A percentile compares a stretch with the other conserved stretches of the same genome.
Conservation (phyloP, 2,888 invertebrate genomes). For the Abscondita cerata region DNA sequence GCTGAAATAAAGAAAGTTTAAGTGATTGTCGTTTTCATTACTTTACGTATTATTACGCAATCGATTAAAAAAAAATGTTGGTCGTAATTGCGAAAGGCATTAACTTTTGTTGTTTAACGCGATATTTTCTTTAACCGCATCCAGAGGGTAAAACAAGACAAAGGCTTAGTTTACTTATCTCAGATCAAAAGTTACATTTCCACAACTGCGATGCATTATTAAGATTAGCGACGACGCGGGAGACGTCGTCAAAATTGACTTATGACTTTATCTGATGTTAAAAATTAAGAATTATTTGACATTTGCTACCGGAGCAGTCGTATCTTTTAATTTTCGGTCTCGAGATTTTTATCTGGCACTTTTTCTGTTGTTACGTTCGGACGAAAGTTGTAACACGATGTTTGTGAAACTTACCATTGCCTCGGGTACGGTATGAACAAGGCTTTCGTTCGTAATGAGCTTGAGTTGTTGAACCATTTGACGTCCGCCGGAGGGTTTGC, state of each 20-base stretch:
- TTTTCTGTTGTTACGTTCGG: constrained; percentile 11
- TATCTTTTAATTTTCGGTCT: constrained; percentile 37
- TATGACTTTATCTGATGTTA: constrained; percentile 38
- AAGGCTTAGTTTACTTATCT: constrained; percentile 20
- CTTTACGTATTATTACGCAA: no score
- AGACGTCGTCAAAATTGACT: constrained; percentile 34
- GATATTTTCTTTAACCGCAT: no score
- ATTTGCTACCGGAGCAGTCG: constrained; percentile 21
- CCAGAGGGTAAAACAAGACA: neutral
- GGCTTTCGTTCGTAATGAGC: constrained; percentile 48
- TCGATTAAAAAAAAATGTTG: no score
- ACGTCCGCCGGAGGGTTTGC: constrained; percentile 85
- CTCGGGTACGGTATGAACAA: constrained; percentile 42
- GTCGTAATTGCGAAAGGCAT: no score
- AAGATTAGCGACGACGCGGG: constrained; percentile 31
- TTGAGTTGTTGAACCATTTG: constrained; percentile 85
- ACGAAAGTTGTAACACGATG: neutral
- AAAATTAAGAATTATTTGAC: constrained; percentile 40
- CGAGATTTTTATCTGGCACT: constrained; percentile 5
- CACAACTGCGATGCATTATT: constrained; percentile 34
- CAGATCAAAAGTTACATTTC: constrained; percentile 26
- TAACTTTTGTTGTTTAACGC: no score
- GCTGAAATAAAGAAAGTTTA: constrained; percentile 25
- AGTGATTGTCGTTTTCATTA: no score
- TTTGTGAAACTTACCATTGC: constrained; percentile 39